Base-by-base conservation (phyloP, 2,888 invertebrate species). In the Flabesymbios commensalis region DNA sequence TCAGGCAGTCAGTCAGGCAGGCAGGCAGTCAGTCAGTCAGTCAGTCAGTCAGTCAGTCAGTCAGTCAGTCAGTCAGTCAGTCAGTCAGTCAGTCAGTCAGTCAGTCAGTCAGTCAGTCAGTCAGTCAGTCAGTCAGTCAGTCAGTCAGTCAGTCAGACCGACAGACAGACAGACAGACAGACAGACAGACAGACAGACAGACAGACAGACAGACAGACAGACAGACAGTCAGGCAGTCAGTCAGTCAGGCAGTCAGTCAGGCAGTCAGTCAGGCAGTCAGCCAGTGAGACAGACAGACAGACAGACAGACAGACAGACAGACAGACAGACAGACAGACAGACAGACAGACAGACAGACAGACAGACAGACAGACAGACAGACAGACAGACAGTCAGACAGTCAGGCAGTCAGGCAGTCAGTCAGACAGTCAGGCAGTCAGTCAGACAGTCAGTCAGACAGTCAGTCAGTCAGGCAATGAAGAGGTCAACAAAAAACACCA, bases 1-100 rank as follows among this genome's bases (percentile, higher is more conserved):
- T 7, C 24, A 53, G 19, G 17, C 19, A 36, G 17, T 19, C 53
- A 1, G 32, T 19, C 10, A n/a, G 3, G 28, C 17, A 26, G 19
- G 26, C 22, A 24, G 19, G n/a, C 19, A 48, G n/a, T 22, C 26
- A 48, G n/a, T 22, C 48, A 26, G 19, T n/a, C 4, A 28, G 19
- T 58, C 57, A 53, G 57, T 58, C 62, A 52, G 57, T 58, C 62
- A 58, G 57, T 58, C 62, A 58, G 57, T 58, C 62, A 48, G 19
- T n/a, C 26, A 57, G 56, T 57, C 61, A 57, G 56, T 57, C 61
- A 57, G 56, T 57, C 61, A 57, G 56, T 57, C 61, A 57, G 56
- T 57, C 56, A 48, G 56, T 48, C 61, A 57, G 56, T 57, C 61
- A 57, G 56, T 57, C 61, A 57, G 56, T 57, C 61, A 51, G 56